Conservation (phyloP, 2,113 vertebrate species). For the Phasianus colchicus region DNA sequence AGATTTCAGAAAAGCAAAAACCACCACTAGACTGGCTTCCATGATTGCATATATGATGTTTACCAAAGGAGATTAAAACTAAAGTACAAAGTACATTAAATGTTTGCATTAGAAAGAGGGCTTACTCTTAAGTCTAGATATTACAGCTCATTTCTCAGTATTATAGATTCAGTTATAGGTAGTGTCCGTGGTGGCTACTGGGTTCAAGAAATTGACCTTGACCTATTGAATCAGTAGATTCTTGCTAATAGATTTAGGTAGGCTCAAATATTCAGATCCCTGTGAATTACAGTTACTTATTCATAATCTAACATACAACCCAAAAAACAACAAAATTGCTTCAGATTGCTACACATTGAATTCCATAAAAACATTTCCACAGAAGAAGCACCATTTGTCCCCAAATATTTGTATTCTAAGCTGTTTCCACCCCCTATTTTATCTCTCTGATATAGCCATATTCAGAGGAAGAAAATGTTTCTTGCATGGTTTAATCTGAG, state of each 20-base stretch:
- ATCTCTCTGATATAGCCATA: neutral
- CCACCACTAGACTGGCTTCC: neutral
- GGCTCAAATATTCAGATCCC: neutral
- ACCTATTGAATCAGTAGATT: neutral
- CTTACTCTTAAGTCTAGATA: neutral
- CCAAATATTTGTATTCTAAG: neutral
- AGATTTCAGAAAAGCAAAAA: neutral
- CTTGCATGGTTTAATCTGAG: neutral
- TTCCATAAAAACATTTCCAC: neutral
- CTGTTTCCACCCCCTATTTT: neutral
- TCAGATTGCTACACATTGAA: neutral
- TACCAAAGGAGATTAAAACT: constrained; percentile 52
- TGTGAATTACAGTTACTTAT: neutral
- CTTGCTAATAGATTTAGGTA: neutral
- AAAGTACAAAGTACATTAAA: constrained; percentile 27
- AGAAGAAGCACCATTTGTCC: neutral
- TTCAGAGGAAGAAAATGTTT: neutral
- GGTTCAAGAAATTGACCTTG: constrained; percentile 14
- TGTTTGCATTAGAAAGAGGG: constrained; percentile 24
- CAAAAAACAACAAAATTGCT: neutral
- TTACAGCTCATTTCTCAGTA: constrained; percentile 40
- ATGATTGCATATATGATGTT: constrained; percentile 8
- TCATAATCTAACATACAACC: neutral
- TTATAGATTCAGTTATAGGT: constrained; percentile 19
- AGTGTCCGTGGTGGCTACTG: constrained; percentile 39